Conservation (phyloP, 2,113 vertebrate species). For the Egretta garzetta region DNA sequence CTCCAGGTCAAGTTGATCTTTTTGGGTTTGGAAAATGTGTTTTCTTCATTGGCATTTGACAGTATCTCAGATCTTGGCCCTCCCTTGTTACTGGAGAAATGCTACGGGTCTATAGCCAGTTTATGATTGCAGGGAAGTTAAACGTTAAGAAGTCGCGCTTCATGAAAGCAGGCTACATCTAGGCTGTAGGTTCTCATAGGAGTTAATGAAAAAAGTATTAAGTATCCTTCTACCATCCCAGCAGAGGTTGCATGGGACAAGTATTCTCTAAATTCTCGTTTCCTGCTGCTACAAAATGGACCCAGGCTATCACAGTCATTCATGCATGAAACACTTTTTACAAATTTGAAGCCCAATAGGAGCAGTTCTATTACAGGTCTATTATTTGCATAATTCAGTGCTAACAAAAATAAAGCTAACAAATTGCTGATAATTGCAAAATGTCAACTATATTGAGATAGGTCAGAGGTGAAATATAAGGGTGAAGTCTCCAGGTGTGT, state of each 20-base stretch:
- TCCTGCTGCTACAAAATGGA: not conserved
- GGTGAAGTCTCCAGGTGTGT: slow-evolving; percentile 83
- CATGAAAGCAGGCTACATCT: not conserved
- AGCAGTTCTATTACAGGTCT: not conserved
- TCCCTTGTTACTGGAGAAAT: not conserved
- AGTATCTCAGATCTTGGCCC: not conserved
- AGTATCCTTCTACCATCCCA: not conserved
- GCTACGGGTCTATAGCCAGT: not conserved
- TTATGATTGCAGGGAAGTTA: not conserved
- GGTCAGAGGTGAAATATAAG: slow-evolving; percentile 72
- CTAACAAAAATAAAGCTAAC: slow-evolving; percentile 84
- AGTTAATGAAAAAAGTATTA: not conserved
- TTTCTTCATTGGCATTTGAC: not conserved
- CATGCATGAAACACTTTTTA: not conserved
- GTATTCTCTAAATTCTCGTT: not conserved
- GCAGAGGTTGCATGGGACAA: not conserved
- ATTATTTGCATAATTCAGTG: slow-evolving; percentile 80
- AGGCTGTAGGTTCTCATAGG: not conserved
- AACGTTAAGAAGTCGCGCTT: not conserved
- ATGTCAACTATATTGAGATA: slow-evolving; percentile 70
- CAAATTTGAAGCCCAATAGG: not conserved
- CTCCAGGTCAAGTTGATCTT: not conserved
- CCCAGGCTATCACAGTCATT: not conserved
- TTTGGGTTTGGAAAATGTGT: not conserved
- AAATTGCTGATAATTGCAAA: slow-evolving; percentile 88